These are phyloP conservation scores for Coryphaenoides rupestris DNA, from an alignment of 2,113 vertebrate genomes.

Conservation along the genomic window DNA sequence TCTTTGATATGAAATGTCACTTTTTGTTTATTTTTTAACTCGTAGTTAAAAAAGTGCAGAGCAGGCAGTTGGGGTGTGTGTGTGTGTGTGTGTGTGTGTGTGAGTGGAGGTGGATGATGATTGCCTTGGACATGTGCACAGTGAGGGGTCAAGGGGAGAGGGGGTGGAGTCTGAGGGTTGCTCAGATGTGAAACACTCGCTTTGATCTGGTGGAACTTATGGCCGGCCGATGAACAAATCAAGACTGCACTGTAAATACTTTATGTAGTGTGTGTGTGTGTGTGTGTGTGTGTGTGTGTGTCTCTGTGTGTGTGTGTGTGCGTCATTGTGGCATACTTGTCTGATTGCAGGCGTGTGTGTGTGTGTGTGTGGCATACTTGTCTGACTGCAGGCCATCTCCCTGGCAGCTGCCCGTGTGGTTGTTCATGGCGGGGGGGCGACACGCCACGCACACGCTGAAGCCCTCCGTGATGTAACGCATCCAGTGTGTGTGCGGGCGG, in stretches of 20 bases:
- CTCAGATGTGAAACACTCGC: conserved; percentile 54
- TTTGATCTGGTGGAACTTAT: conserved; percentile 53
- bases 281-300: too few relatives aligned
- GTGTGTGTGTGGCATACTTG: too few relatives aligned
- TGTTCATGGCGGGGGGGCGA: conserved; percentile 83
- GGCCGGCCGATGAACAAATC: background rate
- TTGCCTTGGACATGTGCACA: conserved; percentile 57
- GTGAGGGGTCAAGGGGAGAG: conserved; percentile 38
- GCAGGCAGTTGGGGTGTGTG: too few relatives aligned
- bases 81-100: too few relatives aligned
- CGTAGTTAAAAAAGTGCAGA: too few relatives aligned
- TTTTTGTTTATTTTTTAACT: too few relatives aligned
- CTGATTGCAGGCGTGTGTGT: too few relatives aligned
- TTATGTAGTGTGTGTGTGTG: background rate
- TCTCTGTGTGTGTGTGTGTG: background rate
- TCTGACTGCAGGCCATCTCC: conserved; percentile 81
- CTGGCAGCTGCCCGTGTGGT: conserved; percentile 75
- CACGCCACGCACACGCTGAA: conserved; percentile 87
- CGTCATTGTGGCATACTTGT: too few relatives aligned
- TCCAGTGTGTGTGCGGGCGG: conserved; percentile 81
- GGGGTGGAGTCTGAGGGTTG: conserved; percentile 30
- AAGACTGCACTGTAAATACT: background rate
- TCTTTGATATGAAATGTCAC: too few relatives aligned
- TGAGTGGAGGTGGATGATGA: conserved; percentile 32
- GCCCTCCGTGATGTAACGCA: conserved; percentile 87